Conservation (phyloP, 2,888 invertebrate species). For the Oscheius sp. region DNA sequence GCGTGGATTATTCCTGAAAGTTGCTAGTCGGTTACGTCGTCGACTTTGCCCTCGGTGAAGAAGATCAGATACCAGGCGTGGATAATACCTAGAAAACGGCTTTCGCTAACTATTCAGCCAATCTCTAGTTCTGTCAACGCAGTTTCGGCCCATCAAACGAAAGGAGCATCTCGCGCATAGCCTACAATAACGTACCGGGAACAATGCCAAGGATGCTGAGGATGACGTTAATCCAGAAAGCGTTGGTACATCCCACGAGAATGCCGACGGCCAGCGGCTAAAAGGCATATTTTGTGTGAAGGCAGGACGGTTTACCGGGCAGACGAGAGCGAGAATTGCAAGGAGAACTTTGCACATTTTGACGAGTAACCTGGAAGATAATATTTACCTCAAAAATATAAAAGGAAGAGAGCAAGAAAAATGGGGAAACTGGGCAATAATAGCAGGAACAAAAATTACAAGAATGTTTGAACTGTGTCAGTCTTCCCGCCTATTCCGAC, state of each 20-base stretch:
- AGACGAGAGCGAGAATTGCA: slow-evolving; percentile 23
- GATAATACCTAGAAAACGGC: slow-evolving; percentile 18
- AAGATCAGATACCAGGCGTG: slow-evolving; percentile 37
- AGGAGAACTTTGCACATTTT: slow-evolving; percentile 38
- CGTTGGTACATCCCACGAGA: slow-evolving; percentile 23
- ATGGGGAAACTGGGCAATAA: too few relatives aligned
- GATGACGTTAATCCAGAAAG: slow-evolving; percentile 32
- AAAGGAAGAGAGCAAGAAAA: too few relatives aligned
- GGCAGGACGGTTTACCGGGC: slow-evolving; percentile 11
- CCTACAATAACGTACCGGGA: slow-evolving; percentile 23
- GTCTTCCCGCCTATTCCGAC: too few relatives aligned
- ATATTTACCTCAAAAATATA: too few relatives aligned
- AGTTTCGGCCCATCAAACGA: too few relatives aligned
- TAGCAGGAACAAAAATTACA: too few relatives aligned
- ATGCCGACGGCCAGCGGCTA: slow-evolving; percentile 33
- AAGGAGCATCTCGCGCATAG: too few relatives aligned
- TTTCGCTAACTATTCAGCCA: too few relatives aligned
- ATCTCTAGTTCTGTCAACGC: too few relatives aligned
- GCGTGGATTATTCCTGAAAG: slow-evolving; percentile 37
- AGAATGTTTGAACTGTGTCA: too few relatives aligned
- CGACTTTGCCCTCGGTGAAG: neutral
- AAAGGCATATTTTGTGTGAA: neutral
- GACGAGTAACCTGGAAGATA: neutral
- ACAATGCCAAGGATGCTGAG: slow-evolving; percentile 25
- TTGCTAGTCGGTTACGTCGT: neutral